Evolutionary conservation across 2,113 vertebrate species (phyloP), one percentile per base, ranked within the genome.

Genomic region (Machaerirhynchus nigripectus): DNA sequence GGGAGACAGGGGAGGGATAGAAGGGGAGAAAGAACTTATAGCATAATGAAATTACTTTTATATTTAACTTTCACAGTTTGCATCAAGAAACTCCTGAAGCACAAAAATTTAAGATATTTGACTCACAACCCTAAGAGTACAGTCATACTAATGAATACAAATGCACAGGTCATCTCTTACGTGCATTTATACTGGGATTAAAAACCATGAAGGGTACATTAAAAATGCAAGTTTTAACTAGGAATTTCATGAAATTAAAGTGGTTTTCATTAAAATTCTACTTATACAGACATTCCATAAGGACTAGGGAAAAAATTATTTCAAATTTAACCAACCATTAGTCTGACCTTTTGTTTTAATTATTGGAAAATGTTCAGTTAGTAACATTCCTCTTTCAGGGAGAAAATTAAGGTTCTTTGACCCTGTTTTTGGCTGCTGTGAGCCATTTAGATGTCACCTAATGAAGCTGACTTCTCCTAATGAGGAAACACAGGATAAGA

Each of bases 311-410:
- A 89, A 87, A 82, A 87, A 47, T 2, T 0, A 46, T 35, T 86
- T 81, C 16, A 46, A 84, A 74, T 89, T 78, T 44, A 75, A 24
- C 9, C 12, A 44, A 39, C 18, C 22, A 50, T 71, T 64, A 69
- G 37, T 57, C 53, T 85, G 89, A 93, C 17, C 47, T 89, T 90
- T 90, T 63, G 37, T 78, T 95, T 89, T 85, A 94, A 90, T 85
- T 89, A 60, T 3, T 73, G 22, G 20, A 60, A 84, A 69, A 63
- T 4, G 0, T 75, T 87, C 53, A 21, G 18, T 11, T 11, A 70
- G 39, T 55, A 79, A 33, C 56, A 53, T 16, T 63, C 33, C 19
- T 60, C 57, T 94, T 87, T 42, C 57, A 40, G n/a, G 14, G 15
- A 78, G n/a, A 78, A 86, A 92, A 84, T 63, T 63, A 70, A 60